Base-by-base conservation (phyloP, 2,888 invertebrate genomes). In the Nomada lathburiana region DNA sequence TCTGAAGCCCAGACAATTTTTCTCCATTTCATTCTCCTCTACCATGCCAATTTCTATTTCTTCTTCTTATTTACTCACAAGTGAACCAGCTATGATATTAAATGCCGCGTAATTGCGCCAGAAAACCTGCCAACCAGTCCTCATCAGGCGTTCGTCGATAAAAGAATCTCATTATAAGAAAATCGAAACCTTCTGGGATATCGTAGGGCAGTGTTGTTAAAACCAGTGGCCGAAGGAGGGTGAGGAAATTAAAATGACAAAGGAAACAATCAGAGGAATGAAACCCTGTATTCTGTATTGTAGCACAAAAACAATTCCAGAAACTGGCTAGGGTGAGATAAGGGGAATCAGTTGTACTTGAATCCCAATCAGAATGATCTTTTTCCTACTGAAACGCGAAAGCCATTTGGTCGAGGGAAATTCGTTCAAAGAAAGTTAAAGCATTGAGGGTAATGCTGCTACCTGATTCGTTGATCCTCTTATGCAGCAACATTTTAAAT, bases 141-240 rank as follows among this genome's bases (percentile, higher is more conserved):
- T 20, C 63, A 59, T 68, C 47, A 55, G 63, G 53, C 67, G 20
- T 63, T 63, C 82, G 60, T 70, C 63, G 70, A 70, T 52, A 67
- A 83, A 81, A 70, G 76, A 63, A 74, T 62, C 83, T 83, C 76
- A 69, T 83, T 83, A 81, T 36, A 73, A 83, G 76, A 62, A 70
- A 73, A 70, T 73, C 81, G 73, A 59, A 73, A 60, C 59, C 36
- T 62, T 53, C 52, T 20, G 55, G 47, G 18, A 64, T 67, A 68
- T 52, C n/a, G 36, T 20, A 11, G 42, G 52, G n/a, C 42, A 18
- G 20, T 47, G 36, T 44, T 50, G 80, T 71, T 60, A 64, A 75
- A 75, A 47, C 63, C 10, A 36, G 29, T 53, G 69, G 20, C 11
- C 53, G 20, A 47, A 52, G 53, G 57, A 57, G 67, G 53, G 36